Base-by-base conservation (phyloP, 2,888 invertebrate genomes). In the Uloborus plumipes region DNA sequence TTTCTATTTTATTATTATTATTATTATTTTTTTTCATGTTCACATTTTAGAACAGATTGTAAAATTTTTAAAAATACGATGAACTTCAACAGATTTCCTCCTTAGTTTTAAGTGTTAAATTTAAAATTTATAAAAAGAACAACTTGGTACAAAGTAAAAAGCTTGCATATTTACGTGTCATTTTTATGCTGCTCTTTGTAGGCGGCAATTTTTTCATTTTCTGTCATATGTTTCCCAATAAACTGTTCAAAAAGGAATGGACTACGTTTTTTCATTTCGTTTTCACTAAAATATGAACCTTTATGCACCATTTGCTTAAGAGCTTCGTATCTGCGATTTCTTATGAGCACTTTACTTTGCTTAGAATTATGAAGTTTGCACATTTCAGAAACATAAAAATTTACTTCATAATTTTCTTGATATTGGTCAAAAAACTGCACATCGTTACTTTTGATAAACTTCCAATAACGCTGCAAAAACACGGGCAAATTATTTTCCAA, bases 231-330 rank as follows among this genome's bases (percentile, higher is more conserved):
- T 87, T 94, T 94, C 0, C 97, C 98, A 61, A 98, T 91, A 86
- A 98, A 90, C 87, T 97, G 94, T 85, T 98, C 95, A 89, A 95
- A 98, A 0, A 98, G 89, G 72, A 95, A 90, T 0, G 98, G 98
- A 89, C 96, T 95, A 82, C 98, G 90, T 86, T 93, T 93, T 92
- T 96, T 95, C 98, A 98, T 98, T 91, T 96, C 94, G 83, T 92
- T 93, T 88, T 98, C 97, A 88, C 94, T 94, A 87, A 98, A 98
- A 89, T 97, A 98, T 39, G 91, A 91, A 15, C 92, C 92, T 85
- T 93, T 92, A 70, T 91, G 90, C 55, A 94, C 90, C 85, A 97
- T 89, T 87, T 93, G 91, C 87, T 94, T 92, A 88, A 97, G 89
- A 1, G 96, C 97, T 87, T 93, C 92, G 88, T 92, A 97, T 58